Base-by-base conservation (phyloP, 1,140 invertebrate genomes). In the Bombyx mandarina region DNA sequence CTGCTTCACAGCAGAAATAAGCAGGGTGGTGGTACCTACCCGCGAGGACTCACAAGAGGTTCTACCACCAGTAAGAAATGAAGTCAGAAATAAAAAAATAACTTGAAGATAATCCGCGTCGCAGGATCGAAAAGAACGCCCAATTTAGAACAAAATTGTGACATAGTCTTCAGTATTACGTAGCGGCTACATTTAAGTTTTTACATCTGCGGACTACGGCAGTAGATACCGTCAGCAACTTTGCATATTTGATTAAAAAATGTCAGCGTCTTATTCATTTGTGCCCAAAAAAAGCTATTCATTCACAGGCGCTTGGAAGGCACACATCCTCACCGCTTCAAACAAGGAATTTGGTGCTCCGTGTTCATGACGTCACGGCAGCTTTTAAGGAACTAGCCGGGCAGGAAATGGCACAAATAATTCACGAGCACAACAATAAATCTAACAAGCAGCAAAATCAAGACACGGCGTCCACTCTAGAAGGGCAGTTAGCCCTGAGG, bases 281-380 rank as follows among this genome's bases (percentile, higher is more conserved):
- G 10, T 18, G 12, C 10, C 1, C 2, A 50, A 9, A 50, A 50
- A 50, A 50, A n/a, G 2, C 2, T 8, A 46, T 26, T 46, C 6
- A 5, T 35, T 75, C 75, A n/a, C 86, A 92, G 86, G 91, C 92
- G 53, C 88, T 94, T 53, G 91, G 93, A n/a, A 89, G 92, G 46
- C 91, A 93, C 61, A 94, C 93, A 44, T 91, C 92, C n/a, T 90
- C 93, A 0, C 92, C 93, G 0, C 85, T 94, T 35, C 94, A 95
- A 69, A 95, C 94, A 0, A 89, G 94, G 45, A 94, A 94, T 73
- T 85, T 96, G 45, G 92, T 96, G 0, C 88, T 94, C 10, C 93
- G 94, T 77, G 93, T 96, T 0, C 91, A 93, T 67, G 93, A 94
- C 75, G 93, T 96, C 26, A 92, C 93, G 0, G 91, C 93, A n/a